Conservation (phyloP, 2,888 invertebrate species). For the Drosophila mettleri region DNA sequence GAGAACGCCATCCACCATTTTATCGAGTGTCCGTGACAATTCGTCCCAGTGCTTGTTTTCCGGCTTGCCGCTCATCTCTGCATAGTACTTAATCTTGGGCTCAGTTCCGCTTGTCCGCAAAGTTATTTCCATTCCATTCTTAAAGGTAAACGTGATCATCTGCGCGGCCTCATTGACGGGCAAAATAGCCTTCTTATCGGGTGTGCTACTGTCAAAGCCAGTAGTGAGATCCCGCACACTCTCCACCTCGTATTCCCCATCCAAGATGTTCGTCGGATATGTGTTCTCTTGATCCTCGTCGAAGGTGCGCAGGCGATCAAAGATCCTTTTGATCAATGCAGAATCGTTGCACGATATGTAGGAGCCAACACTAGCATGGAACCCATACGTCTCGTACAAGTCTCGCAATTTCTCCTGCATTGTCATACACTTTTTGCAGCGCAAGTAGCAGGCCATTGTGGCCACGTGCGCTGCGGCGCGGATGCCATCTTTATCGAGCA, state of each 20-base stretch:
- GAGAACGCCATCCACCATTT: conserved; percentile 91
- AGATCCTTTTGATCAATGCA: conserved; percentile 89
- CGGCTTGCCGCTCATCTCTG: conserved; percentile 92
- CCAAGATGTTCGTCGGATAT: conserved; percentile 90
- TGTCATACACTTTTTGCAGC: conserved; percentile 87
- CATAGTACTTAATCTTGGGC: conserved; percentile 99
- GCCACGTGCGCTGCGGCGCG: conserved; percentile 94
- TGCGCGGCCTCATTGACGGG: conserved; percentile 89
- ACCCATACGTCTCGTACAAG: conserved; percentile 94
- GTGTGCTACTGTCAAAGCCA: conserved; percentile 90
- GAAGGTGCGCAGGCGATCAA: conserved; percentile 92
- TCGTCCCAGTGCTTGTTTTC: conserved; percentile 88
- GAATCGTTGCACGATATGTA: conserved; percentile 95
- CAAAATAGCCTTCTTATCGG: conserved; percentile 89
- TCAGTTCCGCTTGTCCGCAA: conserved; percentile 99
- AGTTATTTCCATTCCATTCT: conserved; percentile 93
- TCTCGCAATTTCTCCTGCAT: conserved; percentile 89
- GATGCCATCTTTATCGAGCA: conserved; percentile 98
- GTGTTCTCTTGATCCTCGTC: conserved; percentile 85
- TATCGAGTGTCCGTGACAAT: conserved; percentile 88
- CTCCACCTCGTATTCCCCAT: conserved; percentile 88
- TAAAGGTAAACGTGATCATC: conserved; percentile 98
- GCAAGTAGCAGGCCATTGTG: conserved; percentile 90
- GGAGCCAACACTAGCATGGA: conserved; percentile 93
- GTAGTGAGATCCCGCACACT: conserved; percentile 94